phyloP scores from a whole-genome alignment of 1,140 invertebrate genomes.

The Euura lappo region DNA sequence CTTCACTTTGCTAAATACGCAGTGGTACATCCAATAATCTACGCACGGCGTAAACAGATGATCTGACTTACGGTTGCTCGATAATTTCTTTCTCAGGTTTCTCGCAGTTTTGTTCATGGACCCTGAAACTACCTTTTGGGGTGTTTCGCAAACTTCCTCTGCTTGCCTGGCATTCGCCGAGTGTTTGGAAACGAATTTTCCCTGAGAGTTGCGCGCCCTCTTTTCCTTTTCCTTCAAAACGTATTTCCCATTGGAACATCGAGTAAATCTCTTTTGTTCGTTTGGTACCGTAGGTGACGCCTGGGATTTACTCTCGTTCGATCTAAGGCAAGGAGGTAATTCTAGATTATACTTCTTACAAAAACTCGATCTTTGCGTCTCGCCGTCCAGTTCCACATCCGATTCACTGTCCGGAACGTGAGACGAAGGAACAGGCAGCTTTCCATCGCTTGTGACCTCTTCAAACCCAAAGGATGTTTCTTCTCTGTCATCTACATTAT shows the following conservation, averaged over 20 bases:
- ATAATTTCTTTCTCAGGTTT: neutral
- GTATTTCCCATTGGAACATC: neutral
- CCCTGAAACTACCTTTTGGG: neutral
- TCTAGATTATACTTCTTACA: slow-evolving; percentile 32
- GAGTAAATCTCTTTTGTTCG: too few species aligned
- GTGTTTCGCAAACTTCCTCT: neutral
- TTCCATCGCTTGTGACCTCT: slow-evolving; percentile 39
- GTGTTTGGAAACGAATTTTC: slow-evolving; percentile 21
- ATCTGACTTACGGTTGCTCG: slow-evolving; percentile 16
- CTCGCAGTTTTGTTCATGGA: neutral
- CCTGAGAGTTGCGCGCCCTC: slow-evolving; percentile 10
- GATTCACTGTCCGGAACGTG: slow-evolving; percentile 15
- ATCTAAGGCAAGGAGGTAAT: neutral
- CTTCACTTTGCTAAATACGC: slow-evolving; percentile 40
- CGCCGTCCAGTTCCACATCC: neutral
- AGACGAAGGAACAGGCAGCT: slow-evolving; percentile 32
- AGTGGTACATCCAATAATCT: slow-evolving; percentile 53
- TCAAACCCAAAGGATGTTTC: slow-evolving; percentile 37
- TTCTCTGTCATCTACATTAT: slow-evolving; percentile 20
- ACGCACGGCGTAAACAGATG: slow-evolving; percentile 41
- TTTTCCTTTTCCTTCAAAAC: slow-evolving; percentile 16
- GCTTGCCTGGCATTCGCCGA: neutral
- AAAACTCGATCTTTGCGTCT: slow-evolving; percentile 22
- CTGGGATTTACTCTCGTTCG: neutral
- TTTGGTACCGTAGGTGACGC: too few species aligned